phyloP scores from a whole-genome alignment of 2,888 invertebrate genomes.

The Nasonovia ribisnigri region DNA sequence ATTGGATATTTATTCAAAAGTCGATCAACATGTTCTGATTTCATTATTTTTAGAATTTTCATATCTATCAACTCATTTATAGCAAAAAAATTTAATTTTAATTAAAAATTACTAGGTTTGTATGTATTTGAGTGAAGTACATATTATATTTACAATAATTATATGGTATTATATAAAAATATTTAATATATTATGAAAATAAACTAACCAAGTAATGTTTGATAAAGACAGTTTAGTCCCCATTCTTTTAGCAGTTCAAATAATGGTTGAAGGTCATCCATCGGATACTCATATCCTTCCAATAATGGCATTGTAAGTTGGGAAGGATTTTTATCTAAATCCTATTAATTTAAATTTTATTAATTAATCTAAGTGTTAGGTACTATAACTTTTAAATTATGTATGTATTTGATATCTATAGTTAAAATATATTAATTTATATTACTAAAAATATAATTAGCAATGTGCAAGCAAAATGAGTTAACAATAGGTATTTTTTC shows the following conservation, averaged over 20 bases:
- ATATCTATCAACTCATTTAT: conserved; percentile 18
- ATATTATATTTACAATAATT: neutral
- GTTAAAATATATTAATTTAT: neutral
- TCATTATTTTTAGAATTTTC: neutral
- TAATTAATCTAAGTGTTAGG: no score
- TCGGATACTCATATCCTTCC: conserved; percentile 25
- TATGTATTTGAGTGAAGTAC: neutral
- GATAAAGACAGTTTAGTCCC: neutral
- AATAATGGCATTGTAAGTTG: neutral
- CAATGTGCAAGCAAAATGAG: no score
- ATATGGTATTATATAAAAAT: neutral
- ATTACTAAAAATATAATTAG: no score
- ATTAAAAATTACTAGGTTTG: no score
- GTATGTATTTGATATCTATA: no score
- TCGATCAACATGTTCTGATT: neutral
- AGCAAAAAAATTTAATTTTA: neutral
- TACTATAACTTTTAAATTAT: no score
- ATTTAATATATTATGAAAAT: neutral
- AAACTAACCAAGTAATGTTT: conserved; percentile 21
- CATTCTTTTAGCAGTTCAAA: neutral
- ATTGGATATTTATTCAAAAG: neutral
- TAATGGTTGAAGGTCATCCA: conserved; percentile 1
- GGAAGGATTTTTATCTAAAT: neutral
- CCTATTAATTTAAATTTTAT: neutral
- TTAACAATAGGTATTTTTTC: no score